phyloP scores from a whole-genome alignment of 1,140 invertebrate genomes.

The Gyrodactylus salaris region DNA sequence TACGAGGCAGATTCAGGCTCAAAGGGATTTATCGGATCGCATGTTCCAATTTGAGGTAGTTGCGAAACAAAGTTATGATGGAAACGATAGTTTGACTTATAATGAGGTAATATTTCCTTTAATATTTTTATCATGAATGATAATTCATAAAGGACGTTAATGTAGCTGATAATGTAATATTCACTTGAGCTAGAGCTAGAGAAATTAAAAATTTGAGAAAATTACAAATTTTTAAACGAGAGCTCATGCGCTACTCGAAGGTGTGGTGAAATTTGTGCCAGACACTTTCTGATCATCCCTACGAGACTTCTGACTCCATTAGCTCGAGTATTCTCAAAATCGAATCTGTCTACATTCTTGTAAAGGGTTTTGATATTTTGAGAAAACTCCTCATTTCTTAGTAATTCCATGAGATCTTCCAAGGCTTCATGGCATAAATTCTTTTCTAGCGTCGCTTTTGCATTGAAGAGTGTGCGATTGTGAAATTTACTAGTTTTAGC shows the following conservation, averaged over 20 bases:
- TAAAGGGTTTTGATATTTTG: background rate
- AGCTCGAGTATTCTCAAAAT: background rate
- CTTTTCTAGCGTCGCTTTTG: background rate
- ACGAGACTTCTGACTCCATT: background rate
- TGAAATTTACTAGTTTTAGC: background rate
- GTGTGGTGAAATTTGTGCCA: background rate
- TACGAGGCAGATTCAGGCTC: background rate
- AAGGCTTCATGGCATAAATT: background rate
- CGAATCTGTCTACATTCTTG: background rate
- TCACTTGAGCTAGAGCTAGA: background rate
- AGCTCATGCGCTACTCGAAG: background rate
- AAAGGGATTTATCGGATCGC: background rate
- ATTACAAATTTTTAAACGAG: background rate
- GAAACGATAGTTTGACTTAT: background rate
- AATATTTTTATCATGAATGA: background rate
- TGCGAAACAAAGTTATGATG: background rate
- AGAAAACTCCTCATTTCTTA: background rate
- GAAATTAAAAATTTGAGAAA: background rate
- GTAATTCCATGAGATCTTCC: background rate
- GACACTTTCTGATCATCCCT: background rate
- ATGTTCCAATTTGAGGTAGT: background rate
- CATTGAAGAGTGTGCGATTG: background rate
- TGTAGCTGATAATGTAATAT: background rate
- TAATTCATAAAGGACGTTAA: background rate
- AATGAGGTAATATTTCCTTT: background rate